Conservation (phyloP, 2,113 vertebrate genomes). For the Potamarius usumacintae region DNA sequence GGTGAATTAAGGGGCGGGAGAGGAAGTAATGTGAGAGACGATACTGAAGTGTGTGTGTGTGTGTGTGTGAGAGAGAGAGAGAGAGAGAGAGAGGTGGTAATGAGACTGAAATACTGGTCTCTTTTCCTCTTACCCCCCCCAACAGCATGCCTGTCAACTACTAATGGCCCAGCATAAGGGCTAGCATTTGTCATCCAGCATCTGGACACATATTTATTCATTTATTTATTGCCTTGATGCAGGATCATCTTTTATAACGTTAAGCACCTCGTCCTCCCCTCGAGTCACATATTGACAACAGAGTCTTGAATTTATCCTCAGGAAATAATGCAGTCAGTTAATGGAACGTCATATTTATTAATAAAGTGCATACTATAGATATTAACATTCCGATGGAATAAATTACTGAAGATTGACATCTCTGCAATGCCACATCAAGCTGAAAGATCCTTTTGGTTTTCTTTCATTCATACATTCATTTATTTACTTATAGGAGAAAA, state of each 20-base stretch:
- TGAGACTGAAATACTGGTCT: conserved; percentile 83
- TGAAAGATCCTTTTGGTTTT: background rate
- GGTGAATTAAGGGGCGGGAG: conserved; percentile 90
- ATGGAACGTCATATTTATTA: conserved; percentile 22
- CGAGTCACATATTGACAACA: conserved; percentile 22
- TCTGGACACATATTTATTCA: conserved; percentile 75
- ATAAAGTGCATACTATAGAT: background rate
- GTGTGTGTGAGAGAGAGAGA: conserved; percentile 47
- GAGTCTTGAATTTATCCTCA: conserved; percentile 11
- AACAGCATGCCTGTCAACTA: conserved; percentile 71
- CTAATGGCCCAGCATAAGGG: conserved; percentile 74
- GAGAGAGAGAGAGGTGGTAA: conserved; percentile 72
- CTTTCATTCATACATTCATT: background rate
- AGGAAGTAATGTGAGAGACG: conserved; percentile 69
- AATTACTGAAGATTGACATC: background rate
- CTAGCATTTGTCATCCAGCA: conserved; percentile 74
- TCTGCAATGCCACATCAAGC: too few species aligned
- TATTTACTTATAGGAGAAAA: background rate
- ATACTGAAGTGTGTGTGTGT: conserved; percentile 8
- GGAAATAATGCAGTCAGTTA: conserved; percentile 16
- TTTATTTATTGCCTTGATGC: conserved; percentile 76
- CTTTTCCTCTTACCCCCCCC: conserved; percentile 71
- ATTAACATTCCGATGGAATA: conserved; percentile 9
- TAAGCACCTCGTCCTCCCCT: conserved; percentile 52
- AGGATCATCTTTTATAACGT: conserved; percentile 76